These are phyloP conservation scores for Morelia viridis DNA, from an alignment of 2,797 vertebrate genomes.

Conservation along the genomic window DNA sequence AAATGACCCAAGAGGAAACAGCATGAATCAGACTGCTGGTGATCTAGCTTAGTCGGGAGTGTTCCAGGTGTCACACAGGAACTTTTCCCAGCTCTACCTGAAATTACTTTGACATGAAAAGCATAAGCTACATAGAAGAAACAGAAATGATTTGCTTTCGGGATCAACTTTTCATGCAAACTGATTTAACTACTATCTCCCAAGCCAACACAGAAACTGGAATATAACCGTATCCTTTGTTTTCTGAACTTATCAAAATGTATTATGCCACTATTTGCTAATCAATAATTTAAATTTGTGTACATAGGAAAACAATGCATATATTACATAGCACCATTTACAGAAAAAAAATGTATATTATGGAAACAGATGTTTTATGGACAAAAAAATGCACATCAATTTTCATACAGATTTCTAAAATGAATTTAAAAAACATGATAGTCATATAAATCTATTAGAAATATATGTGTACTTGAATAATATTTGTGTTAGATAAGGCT, in stretches of 20 bases:
- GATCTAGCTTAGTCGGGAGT: not conserved
- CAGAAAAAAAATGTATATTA: not conserved
- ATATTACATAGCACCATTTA: not conserved
- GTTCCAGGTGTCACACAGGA: not conserved
- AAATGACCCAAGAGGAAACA: not conserved
- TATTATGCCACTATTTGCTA: not conserved
- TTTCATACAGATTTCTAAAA: not conserved
- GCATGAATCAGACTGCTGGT: not conserved
- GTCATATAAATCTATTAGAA: too few relatives aligned
- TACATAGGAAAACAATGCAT: not conserved
- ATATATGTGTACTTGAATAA: too few relatives aligned
- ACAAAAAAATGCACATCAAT: not conserved
- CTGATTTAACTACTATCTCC: not conserved
- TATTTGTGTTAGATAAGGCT: too few relatives aligned
- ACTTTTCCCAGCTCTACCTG: not conserved
- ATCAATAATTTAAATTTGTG: not conserved
- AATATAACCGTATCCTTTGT: not conserved
- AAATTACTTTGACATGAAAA: not conserved
- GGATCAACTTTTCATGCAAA: not conserved
- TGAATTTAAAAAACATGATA: not conserved
- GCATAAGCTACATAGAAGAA: not conserved
- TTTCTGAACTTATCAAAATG: not conserved
- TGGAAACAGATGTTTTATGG: not conserved
- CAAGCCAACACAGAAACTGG: not conserved
- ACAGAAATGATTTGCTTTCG: not conserved